Conservation (phyloP, 2,113 vertebrate species). For the Labeo rohita region DNA sequence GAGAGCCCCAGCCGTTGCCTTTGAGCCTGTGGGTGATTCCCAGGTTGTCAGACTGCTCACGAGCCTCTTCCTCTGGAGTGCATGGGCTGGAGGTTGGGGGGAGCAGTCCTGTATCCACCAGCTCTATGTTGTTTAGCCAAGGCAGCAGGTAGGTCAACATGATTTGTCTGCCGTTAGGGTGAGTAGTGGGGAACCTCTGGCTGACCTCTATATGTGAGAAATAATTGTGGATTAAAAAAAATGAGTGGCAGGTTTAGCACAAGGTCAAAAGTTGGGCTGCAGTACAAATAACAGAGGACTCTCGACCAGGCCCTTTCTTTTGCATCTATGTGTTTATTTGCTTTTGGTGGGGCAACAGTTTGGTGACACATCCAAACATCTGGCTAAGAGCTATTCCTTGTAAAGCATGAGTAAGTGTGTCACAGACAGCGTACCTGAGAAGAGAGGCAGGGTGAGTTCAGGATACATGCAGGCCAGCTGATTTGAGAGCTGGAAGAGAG, state of each 20-base stretch:
- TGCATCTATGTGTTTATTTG: background rate
- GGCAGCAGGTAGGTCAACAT: constrained; percentile 97
- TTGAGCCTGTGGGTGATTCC: constrained; percentile 80
- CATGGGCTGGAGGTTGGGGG: constrained; percentile 92
- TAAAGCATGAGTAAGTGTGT: constrained; percentile 1
- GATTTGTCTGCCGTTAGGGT: constrained; percentile 94
- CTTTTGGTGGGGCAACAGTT: background rate
- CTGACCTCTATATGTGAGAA: constrained; percentile 83
- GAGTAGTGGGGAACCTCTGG: constrained; percentile 94
- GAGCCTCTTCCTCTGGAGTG: constrained; percentile 89
- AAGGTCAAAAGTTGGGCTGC: background rate
- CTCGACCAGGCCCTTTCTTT: background rate
- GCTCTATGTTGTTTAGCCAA: constrained; percentile 96
- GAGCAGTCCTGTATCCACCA: constrained; percentile 92
- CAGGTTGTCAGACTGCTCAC: constrained; percentile 77
- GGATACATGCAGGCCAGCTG: constrained; percentile 98
- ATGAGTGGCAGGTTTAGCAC: background rate
- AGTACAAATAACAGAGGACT: background rate
- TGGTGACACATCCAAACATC: background rate
- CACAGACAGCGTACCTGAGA: constrained; percentile 85
- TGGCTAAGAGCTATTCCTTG: background rate
- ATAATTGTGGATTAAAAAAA: background rate
- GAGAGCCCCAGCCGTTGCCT: constrained; percentile 95
- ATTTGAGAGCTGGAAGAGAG: constrained; percentile 87
- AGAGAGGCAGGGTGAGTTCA: constrained; percentile 95